phyloP scores from a whole-genome alignment of 1,140 invertebrate genomes.

The Pinna nobilis region DNA sequence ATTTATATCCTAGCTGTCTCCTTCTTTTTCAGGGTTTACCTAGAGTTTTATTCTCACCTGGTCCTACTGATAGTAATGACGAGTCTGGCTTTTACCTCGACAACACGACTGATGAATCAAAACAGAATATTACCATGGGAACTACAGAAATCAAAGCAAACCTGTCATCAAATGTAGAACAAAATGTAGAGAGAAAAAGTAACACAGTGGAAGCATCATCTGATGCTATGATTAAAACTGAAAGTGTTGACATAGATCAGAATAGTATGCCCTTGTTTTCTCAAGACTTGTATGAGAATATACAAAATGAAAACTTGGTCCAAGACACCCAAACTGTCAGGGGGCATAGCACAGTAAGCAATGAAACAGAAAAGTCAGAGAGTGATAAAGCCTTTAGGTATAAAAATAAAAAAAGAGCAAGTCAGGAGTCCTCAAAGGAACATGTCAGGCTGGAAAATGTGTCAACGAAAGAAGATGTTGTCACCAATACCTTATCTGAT shows the following conservation, averaged over 20 bases:
- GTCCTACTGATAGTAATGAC: conserved; percentile 4
- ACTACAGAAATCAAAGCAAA: not conserved
- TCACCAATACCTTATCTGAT: conserved; percentile 51
- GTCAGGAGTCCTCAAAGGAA: conserved; percentile 11
- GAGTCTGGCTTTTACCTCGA: no score
- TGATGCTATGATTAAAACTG: conserved; percentile 1
- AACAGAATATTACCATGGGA: not conserved
- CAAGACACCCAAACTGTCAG: not conserved
- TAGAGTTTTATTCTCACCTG: conserved; percentile 37
- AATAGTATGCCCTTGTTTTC: conserved; percentile 29
- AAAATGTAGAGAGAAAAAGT: not conserved
- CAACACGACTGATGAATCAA: not conserved
- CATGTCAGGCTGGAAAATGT: not conserved
- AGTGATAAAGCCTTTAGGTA: not conserved
- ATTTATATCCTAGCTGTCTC: no score
- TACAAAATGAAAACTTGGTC: not conserved
- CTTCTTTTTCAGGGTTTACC: conserved; percentile 35
- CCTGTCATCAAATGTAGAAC: not conserved
- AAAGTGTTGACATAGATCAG: not conserved
- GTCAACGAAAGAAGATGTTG: conserved; percentile 6
- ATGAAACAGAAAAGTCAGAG: not conserved
- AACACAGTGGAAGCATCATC: not conserved
- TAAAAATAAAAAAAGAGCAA: not conserved
- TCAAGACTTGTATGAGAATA: conserved; percentile 17
- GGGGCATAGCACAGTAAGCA: not conserved